Evolutionary conservation across 2,888 invertebrate species (phyloP), one percentile per base, ranked within the genome.

Genomic region (Dryocosmus kuriphilus): DNA sequence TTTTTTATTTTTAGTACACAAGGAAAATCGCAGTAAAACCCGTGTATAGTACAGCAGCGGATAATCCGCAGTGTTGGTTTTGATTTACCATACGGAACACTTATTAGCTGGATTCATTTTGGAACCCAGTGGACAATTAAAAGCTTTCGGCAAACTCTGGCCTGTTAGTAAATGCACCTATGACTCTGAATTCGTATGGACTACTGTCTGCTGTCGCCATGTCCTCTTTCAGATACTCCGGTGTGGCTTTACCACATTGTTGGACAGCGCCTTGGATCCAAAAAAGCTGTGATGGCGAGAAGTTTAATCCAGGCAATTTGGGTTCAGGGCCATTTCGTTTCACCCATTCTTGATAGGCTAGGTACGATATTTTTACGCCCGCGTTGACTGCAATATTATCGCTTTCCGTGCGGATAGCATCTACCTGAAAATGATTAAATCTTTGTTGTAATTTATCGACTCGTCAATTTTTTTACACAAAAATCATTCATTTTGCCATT

Each of bases 381-480:
- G 97, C 98, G 89, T 98, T 98, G 90, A 98, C 98, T 0, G 98
- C 98, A 80, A 98, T 98, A 90, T 98, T 98, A n/a, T n/a, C n/a
- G n/a, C n/a, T n/a, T n/a, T n/a, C n/a, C n/a, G n/a, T n/a, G n/a
- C n/a, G 96, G 78, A 97, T 94, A 77, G 98, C 98, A 89, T 97
- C 97, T 75, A 98, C 3, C 97, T 97, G 91, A 89, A 82, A 80
- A 74, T 41, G 0, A 24, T 55, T 27, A 41, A 32, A 32, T 2
- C 7, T 3, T 51, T 14, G 14, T n/a, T 51, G 1, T n/a, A 51
- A 2, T n/a, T n/a, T 3, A 51, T 51, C n/a, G 1, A n/a, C 1
- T n/a, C 1, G 4, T 8, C 6, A 7, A 51, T 0, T 51, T n/a
- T n/a, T n/a, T 51, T 0, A n/a, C n/a, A 0, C 7, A 1, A n/a